Percentiles rank a stretch among this genome's conserved stretches.
These are phyloP conservation scores for Planiliza haematocheilus DNA, from an alignment of 2,113 vertebrate species.

Conservation along the genomic window DNA sequence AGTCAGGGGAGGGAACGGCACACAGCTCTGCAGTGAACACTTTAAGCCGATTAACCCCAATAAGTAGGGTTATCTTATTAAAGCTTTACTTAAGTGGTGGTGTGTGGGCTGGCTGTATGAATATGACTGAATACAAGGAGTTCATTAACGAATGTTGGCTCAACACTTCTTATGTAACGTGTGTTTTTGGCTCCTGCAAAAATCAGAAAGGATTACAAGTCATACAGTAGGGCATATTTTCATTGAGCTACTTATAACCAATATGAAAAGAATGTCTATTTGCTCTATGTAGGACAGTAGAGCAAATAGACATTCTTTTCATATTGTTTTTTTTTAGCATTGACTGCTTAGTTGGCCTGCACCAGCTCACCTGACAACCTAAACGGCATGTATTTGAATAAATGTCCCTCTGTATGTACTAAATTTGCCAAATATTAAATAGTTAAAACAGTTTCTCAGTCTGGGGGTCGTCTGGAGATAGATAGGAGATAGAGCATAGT, in stretches of 20 bases:
- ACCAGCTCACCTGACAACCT: too few species aligned
- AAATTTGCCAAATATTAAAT: too few species aligned
- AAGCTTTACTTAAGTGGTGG: constrained; percentile 37
- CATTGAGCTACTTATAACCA: too few species aligned
- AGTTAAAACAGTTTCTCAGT: too few species aligned
- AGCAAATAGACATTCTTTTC: neutral
- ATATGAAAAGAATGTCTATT: too few species aligned
- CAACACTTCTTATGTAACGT: constrained; percentile 13
- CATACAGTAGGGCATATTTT: too few species aligned
- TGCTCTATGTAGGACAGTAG: neutral
- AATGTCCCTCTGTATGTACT: too few species aligned
- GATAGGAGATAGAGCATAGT: too few species aligned
- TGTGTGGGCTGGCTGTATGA: constrained; percentile 10
- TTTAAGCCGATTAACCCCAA: constrained; percentile 72
- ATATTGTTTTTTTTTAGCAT: neutral
- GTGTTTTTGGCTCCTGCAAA: neutral
- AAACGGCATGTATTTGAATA: too few species aligned
- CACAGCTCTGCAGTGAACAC: constrained; percentile 43
- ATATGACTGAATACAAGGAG: constrained; percentile 17
- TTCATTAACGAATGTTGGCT: constrained; percentile 7
- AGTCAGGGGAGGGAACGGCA: constrained; percentile 40
- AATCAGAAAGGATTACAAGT: too few species aligned
- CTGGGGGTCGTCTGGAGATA: too few species aligned
- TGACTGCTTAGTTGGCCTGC: neutral
- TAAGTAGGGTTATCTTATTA: constrained; percentile 63